Percentiles rank a stretch among this genome's conserved stretches.
phyloP scores from a whole-genome alignment of 2,888 invertebrate genomes.

The Parnassius mnemosyne region DNA sequence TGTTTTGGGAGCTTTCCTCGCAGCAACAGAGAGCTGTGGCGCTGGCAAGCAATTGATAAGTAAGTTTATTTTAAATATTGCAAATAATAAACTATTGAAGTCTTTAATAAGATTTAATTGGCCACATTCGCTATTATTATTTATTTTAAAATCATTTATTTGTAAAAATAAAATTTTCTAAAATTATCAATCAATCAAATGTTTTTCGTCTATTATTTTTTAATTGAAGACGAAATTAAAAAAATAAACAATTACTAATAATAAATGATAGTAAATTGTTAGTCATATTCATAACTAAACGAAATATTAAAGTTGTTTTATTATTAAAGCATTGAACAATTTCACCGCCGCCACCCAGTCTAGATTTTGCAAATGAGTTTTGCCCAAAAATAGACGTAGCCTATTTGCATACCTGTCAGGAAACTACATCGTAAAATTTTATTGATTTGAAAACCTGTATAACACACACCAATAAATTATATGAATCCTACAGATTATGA shows the following conservation, averaged over 20 bases:
- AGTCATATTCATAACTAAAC: too few relatives aligned
- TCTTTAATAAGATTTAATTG: too few relatives aligned
- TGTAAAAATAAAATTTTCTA: too few relatives aligned
- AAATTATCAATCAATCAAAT: too few relatives aligned
- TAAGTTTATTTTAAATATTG: slow-evolving; percentile 48
- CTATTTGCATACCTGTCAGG: slow-evolving; percentile 63
- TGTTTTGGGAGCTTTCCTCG: slow-evolving; percentile 70
- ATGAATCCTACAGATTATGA: slow-evolving; percentile 52
- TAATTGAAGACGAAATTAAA: too few relatives aligned
- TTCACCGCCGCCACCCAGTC: slow-evolving; percentile 69
- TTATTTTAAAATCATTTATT: too few relatives aligned
- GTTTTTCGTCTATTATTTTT: too few relatives aligned
- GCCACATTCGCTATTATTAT: too few relatives aligned
- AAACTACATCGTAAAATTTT: slow-evolving; percentile 65
- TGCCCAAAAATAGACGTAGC: slow-evolving; percentile 47
- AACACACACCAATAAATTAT: slow-evolving; percentile 65
- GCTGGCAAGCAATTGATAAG: slow-evolving; percentile 72
- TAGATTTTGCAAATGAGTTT: slow-evolving; percentile 60
- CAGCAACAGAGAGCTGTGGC: slow-evolving; percentile 72
- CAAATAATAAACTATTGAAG: too few relatives aligned
- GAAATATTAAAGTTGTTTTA: too few relatives aligned
- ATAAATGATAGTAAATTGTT: too few relatives aligned
- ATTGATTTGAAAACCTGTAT: slow-evolving; percentile 68
- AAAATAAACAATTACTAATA: too few relatives aligned
- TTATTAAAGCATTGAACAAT: slow-evolving; percentile 45